Evolutionary conservation across 2,113 vertebrate genomes (phyloP).

Genomic region (Chitala chitala): DNA sequence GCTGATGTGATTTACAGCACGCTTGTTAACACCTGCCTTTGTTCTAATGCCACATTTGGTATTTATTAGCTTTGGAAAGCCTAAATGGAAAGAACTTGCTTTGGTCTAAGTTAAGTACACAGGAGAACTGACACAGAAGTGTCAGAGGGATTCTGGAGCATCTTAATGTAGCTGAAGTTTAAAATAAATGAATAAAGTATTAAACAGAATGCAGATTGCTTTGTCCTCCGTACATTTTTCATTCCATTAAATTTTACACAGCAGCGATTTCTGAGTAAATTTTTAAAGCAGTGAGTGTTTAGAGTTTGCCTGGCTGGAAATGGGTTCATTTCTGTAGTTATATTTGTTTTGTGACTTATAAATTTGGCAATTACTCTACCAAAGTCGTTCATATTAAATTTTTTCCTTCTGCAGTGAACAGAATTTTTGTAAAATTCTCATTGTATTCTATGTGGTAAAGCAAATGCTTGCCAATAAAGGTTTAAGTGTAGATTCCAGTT

Average conservation of each 20-base stretch:
- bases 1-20: slow-evolving; percentile 45
- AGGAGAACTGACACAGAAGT: background rate
- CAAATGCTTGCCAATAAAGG: too few species aligned
- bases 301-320: background rate
- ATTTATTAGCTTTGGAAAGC: slow-evolving; percentile 2
- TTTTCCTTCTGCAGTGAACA: too few species aligned
- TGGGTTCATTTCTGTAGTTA: too few species aligned
- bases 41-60: background rate
- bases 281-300: background rate
- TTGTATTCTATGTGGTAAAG: too few species aligned
- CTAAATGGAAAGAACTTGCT: too few species aligned
- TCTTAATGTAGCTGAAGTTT: background rate
- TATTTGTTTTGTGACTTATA: too few species aligned
- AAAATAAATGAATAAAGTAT: slow-evolving; percentile 4
- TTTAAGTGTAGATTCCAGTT: too few species aligned
- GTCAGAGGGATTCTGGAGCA: background rate
- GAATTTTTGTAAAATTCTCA: too few species aligned
- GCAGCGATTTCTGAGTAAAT: background rate
- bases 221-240: background rate
- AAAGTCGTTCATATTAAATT: too few species aligned
- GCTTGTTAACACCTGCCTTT: slow-evolving; percentile 52
- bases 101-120: too few species aligned
- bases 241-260: background rate
- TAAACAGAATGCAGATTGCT: background rate
- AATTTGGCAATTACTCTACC: too few species aligned